phyloP scores from a whole-genome alignment of 2,888 invertebrate genomes.

The Gerris lacustris region DNA sequence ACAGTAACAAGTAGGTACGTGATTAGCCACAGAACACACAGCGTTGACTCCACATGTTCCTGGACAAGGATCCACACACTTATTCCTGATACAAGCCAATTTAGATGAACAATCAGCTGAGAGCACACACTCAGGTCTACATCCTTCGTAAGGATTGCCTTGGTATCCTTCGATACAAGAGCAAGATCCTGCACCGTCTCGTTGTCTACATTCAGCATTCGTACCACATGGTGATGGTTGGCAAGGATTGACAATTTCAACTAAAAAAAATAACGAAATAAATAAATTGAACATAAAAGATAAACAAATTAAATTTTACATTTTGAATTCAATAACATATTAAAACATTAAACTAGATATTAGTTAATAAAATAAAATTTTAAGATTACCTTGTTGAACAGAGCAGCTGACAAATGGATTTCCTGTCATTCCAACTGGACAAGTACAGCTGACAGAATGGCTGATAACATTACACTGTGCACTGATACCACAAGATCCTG shows the following conservation, averaged over 20 bases:
- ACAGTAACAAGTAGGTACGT: constrained; percentile 66
- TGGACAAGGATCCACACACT: constrained; percentile 42
- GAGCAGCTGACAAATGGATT: constrained; percentile 68
- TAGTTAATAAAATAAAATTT: too few species aligned
- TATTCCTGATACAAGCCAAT: constrained; percentile 40
- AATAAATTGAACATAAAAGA: too few species aligned
- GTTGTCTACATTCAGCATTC: constrained; percentile 54
- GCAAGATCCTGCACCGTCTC: constrained; percentile 48
- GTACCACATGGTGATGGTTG: constrained; percentile 51
- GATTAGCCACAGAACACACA: constrained; percentile 61
- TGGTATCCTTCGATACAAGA: constrained; percentile 54
- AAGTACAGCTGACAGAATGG: constrained; percentile 70
- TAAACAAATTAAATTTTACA: too few species aligned
- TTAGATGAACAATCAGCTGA: constrained; percentile 40
- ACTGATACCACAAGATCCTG: constrained; percentile 59
- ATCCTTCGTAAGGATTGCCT: constrained; percentile 50
- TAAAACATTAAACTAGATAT: too few species aligned
- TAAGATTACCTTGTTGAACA: background rate
- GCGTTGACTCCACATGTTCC: constrained; percentile 60
- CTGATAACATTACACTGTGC: constrained; percentile 53
- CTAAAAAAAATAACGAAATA: background rate
- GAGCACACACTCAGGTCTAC: constrained; percentile 39
- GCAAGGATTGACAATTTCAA: background rate
- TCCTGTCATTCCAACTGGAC: constrained; percentile 61
- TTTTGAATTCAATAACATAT: too few species aligned